Percentiles rank a stretch among this genome's conserved stretches.
phyloP scores from a whole-genome alignment of 2,797 vertebrate genomes.

The Tinamus major region DNA sequence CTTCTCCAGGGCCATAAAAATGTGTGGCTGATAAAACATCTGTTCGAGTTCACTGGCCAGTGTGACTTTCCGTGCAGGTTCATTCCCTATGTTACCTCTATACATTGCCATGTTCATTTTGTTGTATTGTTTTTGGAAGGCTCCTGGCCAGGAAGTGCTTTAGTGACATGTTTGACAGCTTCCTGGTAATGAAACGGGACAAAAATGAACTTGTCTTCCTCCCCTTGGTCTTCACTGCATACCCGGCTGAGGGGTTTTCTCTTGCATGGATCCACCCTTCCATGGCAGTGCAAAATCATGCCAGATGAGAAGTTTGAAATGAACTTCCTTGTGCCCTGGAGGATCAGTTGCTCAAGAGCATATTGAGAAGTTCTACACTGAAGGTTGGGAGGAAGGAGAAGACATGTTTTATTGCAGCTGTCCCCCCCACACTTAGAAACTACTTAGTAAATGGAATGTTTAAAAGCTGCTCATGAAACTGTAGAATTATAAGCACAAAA shows the following conservation, averaged over 20 bases:
- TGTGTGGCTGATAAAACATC: not conserved
- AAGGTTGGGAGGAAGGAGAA: not conserved
- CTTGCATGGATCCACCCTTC: not conserved
- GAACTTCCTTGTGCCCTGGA: not conserved
- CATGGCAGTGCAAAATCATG: not conserved
- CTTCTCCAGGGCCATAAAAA: not conserved
- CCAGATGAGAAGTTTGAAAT: not conserved
- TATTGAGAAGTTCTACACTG: not conserved
- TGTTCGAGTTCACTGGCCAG: not conserved
- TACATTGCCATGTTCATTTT: not conserved
- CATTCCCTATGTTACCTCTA: not conserved
- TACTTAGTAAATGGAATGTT: not conserved
- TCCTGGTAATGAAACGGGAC: slow-evolving; percentile 16
- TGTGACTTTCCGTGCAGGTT: not conserved
- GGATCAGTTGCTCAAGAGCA: not conserved
- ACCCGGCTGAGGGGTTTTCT: not conserved
- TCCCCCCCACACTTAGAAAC: not conserved
- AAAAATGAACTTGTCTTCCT: not conserved
- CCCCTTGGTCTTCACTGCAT: not conserved
- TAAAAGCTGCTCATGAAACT: not conserved
- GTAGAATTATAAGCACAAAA: not conserved
- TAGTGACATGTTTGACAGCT: slow-evolving; percentile 29
- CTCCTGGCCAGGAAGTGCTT: slow-evolving; percentile 42
- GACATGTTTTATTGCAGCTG: not conserved
- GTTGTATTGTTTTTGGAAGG: not conserved